These are phyloP conservation scores for Ochotona princeps DNA, from an alignment of 2,113 vertebrate genomes.

Conservation along the genomic window DNA sequence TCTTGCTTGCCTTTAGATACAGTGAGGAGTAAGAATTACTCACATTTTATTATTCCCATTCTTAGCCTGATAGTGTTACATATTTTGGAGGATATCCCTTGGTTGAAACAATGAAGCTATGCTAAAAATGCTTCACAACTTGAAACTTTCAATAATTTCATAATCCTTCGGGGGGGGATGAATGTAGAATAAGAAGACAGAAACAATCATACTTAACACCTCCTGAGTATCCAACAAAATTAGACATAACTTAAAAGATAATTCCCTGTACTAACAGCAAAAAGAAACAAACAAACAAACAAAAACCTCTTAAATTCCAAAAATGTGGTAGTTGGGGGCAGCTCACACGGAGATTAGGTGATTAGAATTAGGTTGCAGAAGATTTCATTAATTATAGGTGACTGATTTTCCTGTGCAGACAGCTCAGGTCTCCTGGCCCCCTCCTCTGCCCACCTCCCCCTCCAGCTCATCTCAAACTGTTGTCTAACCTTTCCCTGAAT, in stretches of 20 bases:
- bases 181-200: constrained; percentile 40
- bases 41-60: constrained; percentile 65
- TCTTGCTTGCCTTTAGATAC: constrained; percentile 58
- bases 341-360: constrained; percentile 89
- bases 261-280: constrained; percentile 73
- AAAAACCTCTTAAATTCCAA: constrained; percentile 56
- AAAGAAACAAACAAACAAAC: constrained; percentile 68
- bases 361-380: constrained; percentile 88
- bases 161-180: constrained; percentile 27
- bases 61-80: constrained; percentile 25
- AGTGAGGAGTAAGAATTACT: background rate
- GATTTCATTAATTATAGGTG: constrained; percentile 92
- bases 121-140: constrained; percentile 37
- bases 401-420: constrained; percentile 87
- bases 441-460: constrained; percentile 56
- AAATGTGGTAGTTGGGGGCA: constrained; percentile 72
- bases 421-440: constrained; percentile 82
- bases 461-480: constrained; percentile 82
- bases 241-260: constrained; percentile 62
- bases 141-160: constrained; percentile 48
- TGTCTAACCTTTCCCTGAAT: constrained; percentile 92
- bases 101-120: constrained; percentile 23
- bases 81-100: background rate
- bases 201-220: constrained; percentile 53
- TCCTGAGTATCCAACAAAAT: constrained; percentile 51